Conservation (phyloP, 2,113 vertebrate species). For the Aramus guarauna region DNA sequence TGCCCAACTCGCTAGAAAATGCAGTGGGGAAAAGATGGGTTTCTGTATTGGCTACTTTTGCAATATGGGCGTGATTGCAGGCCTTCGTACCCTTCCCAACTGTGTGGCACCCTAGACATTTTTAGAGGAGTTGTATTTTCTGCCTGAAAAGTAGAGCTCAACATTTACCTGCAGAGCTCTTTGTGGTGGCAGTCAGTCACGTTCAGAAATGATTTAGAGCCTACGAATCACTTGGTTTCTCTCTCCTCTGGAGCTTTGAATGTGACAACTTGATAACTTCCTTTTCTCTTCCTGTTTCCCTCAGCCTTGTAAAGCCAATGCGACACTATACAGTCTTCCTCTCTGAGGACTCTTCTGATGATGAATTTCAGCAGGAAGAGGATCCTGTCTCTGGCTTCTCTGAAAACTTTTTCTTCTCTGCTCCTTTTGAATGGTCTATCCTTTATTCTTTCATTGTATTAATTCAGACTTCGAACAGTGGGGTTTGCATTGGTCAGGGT, state of each 20-base stretch:
- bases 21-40: no score
- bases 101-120: fast-evolving
- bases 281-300: constrained; percentile 72
- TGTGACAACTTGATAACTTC: background rate
- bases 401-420: constrained; percentile 94
- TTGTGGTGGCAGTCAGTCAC: background rate
- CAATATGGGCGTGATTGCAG: background rate
- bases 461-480: background rate
- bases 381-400: constrained; percentile 88
- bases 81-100: fast-evolving
- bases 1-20: background rate
- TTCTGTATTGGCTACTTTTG: background rate
- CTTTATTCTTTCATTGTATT: constrained; percentile 66
- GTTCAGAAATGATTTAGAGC: background rate
- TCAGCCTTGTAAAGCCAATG: constrained; percentile 88
- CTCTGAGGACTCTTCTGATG: constrained; percentile 95
- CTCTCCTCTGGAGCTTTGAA: background rate
- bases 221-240: background rate
- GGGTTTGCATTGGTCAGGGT: background rate
- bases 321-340: constrained; percentile 98
- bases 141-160: background rate
- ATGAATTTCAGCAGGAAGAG: constrained; percentile 88
- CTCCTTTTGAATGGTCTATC: constrained; percentile 96
- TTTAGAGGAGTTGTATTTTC: background rate
- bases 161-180: background rate